Evolutionary conservation across 2,113 vertebrate genomes (phyloP).

Genomic region (Oceanodroma tethys): DNA sequence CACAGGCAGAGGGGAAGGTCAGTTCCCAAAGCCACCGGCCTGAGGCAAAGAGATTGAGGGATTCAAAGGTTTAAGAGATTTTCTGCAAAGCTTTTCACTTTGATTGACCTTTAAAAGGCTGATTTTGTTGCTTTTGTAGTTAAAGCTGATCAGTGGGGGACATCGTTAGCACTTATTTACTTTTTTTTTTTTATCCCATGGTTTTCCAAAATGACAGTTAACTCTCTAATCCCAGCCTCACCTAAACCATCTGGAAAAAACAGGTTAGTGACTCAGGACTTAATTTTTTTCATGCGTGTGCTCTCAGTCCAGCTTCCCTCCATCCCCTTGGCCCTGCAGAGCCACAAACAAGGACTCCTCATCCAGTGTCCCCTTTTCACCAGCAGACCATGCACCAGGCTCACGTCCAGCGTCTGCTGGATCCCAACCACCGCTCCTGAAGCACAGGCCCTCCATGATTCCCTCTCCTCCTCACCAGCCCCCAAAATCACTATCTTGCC

Average conservation of each 20-base stretch:
- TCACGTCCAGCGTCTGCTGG: neutral
- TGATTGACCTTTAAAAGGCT: constrained; percentile 8
- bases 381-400: neutral
- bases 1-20: neutral
- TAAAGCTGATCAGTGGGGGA: neutral
- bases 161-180: neutral
- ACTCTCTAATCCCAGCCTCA: neutral
- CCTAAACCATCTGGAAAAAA: neutral
- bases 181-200: neutral
- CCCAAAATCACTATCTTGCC: neutral
- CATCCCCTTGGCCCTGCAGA: neutral
- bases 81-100: constrained; percentile 15
- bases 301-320: neutral
- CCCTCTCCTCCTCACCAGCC: neutral
- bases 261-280: neutral
- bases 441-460: neutral
- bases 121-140: neutral
- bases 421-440: neutral
- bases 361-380: neutral
- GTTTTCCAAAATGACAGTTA: neutral
- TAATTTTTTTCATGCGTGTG: rapidly evolving
- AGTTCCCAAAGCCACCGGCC: neutral
- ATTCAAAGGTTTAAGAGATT: constrained; percentile 24
- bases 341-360: neutral
- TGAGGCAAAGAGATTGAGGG: neutral